Evolutionary conservation across 2,797 vertebrate species (phyloP).

Genomic region (Silurus aristotelis): DNA sequence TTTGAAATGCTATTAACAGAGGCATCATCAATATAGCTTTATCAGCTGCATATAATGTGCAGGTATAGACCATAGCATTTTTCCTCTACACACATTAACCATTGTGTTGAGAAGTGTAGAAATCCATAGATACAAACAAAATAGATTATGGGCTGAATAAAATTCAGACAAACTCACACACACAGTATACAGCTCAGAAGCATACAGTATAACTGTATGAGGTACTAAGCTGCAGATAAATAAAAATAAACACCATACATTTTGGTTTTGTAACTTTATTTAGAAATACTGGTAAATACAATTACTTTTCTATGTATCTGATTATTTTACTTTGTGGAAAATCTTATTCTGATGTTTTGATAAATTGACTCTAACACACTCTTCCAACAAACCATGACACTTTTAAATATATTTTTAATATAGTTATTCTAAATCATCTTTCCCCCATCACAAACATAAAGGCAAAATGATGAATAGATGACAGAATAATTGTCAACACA

Average conservation of each 20-base stretch:
- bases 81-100: slow-evolving; percentile 3
- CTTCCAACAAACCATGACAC: slow-evolving; percentile 58
- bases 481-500: slow-evolving; percentile 53
- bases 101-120: neutral
- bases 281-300: slow-evolving; percentile 71
- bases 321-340: slow-evolving; percentile 35
- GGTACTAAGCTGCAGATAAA: slow-evolving; percentile 3
- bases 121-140: neutral
- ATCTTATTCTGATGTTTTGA: slow-evolving; percentile 40
- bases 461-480: slow-evolving; percentile 65
- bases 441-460: slow-evolving; percentile 65
- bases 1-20: neutral
- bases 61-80: neutral
- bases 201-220: neutral
- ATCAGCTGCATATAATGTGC: neutral
- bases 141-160: slow-evolving; percentile 13
- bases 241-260: slow-evolving; percentile 21
- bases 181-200: neutral
- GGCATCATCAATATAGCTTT: neutral
- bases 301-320: slow-evolving; percentile 51
- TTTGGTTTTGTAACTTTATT: slow-evolving; percentile 73
- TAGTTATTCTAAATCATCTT: slow-evolving; percentile 63
- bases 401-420: slow-evolving; percentile 67
- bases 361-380: slow-evolving; percentile 57
- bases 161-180: neutral